Evolutionary conservation across 2,797 vertebrate species (phyloP), one percentile per base, ranked within the genome.

Genomic region (Cossypha polioptera): DNA sequence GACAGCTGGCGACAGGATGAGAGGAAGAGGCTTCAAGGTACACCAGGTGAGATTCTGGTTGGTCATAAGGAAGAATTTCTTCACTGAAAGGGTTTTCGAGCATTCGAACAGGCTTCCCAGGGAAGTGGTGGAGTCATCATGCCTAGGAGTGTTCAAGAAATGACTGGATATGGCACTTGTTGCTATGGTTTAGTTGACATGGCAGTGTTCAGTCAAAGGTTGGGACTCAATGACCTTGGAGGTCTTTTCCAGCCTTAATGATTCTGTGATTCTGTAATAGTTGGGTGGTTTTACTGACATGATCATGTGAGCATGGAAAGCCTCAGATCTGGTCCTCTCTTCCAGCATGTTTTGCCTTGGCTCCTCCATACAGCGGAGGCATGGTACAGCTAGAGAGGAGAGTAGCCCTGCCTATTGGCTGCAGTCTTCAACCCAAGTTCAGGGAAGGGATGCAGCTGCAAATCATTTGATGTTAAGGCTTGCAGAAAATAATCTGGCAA

Each of bases 291-390:
- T 93, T 68, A n/a, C 18, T 4, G 4, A 8, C 7, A 9, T 11
- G 33, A 16, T 21, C 25, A 10, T 0, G 6, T 42, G n/a, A 16
- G 2, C 48, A 29, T 3, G 24, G 59, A 71, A 38, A 33, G n/a
- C 29, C 11, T 68, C 0, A 0, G 47, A 38, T 25, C 42, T 31
- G n/a, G 31, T 74, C 31, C 20, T 68, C 74, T 18, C 28, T 89
- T 63, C 26, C 45, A 57, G 53, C n/a, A 15, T 2, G 11, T 42
- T 20, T 26, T 35, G 15, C 28, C 33, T 43, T 55, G 29, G 12
- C 12, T 22, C 42, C 42, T 42, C 42, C 17, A 42, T 20, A 11
- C 29, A 33, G 18, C 0, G 0, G 40, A 48, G 21, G 14, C 1
- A 0, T 13, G 22, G 53, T 24, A 11, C 25, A 59, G 18, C 13